Evolutionary conservation across 2,797 vertebrate genomes (phyloP).

Genomic region (Fistularia commersonii): DNA sequence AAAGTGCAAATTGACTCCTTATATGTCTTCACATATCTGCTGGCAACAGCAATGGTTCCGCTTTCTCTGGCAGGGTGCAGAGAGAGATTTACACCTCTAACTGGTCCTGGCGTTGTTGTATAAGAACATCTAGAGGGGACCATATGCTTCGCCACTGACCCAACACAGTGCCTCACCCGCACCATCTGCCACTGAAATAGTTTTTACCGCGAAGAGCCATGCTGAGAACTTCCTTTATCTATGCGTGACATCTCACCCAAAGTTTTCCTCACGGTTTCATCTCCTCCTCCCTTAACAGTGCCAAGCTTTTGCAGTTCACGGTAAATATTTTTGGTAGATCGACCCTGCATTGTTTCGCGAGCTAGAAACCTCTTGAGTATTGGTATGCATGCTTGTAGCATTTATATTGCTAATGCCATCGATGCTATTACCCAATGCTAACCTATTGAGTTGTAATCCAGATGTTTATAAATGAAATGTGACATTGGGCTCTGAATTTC

Average conservation of each 20-base stretch:
- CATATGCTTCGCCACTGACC: constrained; percentile 66
- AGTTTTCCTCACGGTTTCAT: no score
- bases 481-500: constrained; percentile 65
- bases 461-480: no score
- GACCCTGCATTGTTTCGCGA: no score
- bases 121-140: constrained; percentile 56
- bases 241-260: constrained; percentile 35
- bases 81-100: constrained; percentile 53
- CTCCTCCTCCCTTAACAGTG: no score
- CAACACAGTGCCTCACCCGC: constrained; percentile 38
- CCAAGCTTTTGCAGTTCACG: no score
- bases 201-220: constrained; percentile 19
- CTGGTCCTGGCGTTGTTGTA: constrained; percentile 36
- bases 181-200: constrained; percentile 62
- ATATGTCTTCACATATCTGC: constrained; percentile 10
- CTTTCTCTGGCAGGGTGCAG: constrained; percentile 31
- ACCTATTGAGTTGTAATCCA: no score
- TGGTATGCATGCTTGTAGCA: constrained; percentile 72
- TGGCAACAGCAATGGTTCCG: constrained; percentile 15
- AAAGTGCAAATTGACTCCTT: constrained; percentile 1
- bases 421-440: no score
- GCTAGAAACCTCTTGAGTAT: no score
- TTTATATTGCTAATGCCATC: constrained; percentile 65
- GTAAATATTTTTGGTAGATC: no score
- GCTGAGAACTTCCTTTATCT: constrained; percentile 26